Evolutionary conservation across 2,888 invertebrate species (phyloP).

Genomic region (Nomada ferruginata): DNA sequence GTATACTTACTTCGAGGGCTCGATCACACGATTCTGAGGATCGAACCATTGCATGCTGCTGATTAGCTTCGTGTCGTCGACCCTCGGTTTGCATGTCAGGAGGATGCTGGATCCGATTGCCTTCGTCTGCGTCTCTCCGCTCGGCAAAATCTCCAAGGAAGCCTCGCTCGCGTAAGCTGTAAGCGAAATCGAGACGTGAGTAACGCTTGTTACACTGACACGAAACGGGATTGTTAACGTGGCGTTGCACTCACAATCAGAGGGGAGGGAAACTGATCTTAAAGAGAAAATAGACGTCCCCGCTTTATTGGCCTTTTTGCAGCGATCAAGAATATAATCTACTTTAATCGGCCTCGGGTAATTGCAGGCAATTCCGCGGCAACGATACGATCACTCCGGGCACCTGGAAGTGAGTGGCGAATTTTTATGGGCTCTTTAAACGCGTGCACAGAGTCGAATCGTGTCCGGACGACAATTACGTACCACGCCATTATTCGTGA

Average conservation of each 20-base stretch:
- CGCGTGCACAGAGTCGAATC: neutral
- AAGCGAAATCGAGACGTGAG: conserved; percentile 52
- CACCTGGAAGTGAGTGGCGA: conserved; percentile 12
- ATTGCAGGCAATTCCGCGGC: conserved; percentile 52
- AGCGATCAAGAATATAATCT: neutral
- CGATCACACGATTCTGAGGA: conserved; percentile 89
- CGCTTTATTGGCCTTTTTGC: conserved; percentile 1
- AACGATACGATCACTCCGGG: conserved; percentile 35
- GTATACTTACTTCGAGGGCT: conserved; percentile 87
- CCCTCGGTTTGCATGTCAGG: conserved; percentile 91
- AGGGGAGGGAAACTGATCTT: neutral
- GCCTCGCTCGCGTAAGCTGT: conserved; percentile 74
- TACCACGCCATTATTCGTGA: neutral
- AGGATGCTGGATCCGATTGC: conserved; percentile 91
- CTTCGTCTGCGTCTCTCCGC: conserved; percentile 88
- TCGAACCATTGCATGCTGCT: conserved; percentile 93
- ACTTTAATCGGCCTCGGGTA: conserved; percentile 33
- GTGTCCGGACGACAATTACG: conserved; percentile 2
- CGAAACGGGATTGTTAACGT: conserved; percentile 18
- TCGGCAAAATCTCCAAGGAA: conserved; percentile 90
- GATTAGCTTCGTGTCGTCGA: conserved; percentile 88
- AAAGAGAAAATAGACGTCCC: neutral
- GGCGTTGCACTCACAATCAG: neutral
- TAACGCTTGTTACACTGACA: conserved; percentile 55
- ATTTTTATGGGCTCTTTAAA: conserved; percentile 30